Percentiles rank a stretch among this genome's conserved stretches.
These are phyloP conservation scores for Umimayanthus kanabou DNA, from an alignment of 92 coral and sea anemone species.

Conservation along the genomic window DNA sequence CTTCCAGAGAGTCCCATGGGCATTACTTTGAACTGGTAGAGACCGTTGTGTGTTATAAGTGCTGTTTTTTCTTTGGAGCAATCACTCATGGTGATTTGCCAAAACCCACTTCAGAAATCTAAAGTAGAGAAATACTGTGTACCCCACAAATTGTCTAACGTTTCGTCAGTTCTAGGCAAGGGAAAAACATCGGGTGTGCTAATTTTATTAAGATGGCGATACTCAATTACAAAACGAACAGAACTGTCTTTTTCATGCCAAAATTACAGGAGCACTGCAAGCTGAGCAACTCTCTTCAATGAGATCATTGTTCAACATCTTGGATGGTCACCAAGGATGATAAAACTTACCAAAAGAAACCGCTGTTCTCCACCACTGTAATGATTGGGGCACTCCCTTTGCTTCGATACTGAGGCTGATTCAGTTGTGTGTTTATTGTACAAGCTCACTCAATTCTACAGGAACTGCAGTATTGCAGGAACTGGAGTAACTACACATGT, in stretches of 20 bases:
- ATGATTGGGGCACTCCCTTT: not conserved
- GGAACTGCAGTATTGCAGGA: too few species aligned
- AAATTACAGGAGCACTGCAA: slow-evolving; percentile 64
- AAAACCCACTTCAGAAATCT: slow-evolving; percentile 59
- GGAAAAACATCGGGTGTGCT: slow-evolving; percentile 53
- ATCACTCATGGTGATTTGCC: slow-evolving; percentile 53
- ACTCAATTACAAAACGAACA: slow-evolving; percentile 58
- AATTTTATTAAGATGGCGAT: slow-evolving; percentile 43
- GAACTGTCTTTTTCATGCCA: slow-evolving; percentile 64
- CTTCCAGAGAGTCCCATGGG: slow-evolving; percentile 58
- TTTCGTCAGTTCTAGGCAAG: slow-evolving; percentile 56
- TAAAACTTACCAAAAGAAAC: slow-evolving; percentile 15
- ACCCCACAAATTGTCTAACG: slow-evolving; percentile 50
- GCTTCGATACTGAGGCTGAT: too few species aligned
- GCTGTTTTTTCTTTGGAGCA: slow-evolving; percentile 56
- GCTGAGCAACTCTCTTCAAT: slow-evolving; percentile 58
- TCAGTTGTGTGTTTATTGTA: too few species aligned
- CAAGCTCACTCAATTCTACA: too few species aligned
- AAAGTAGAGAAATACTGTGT: slow-evolving; percentile 53
- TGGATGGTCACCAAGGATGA: slow-evolving; percentile 19
- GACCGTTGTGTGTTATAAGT: slow-evolving; percentile 57
- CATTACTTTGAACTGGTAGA: slow-evolving; percentile 53
- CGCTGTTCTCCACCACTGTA: slow-evolving; percentile 24
- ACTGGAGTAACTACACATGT: too few species aligned
- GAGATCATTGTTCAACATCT: slow-evolving; percentile 55